Evolutionary conservation across 2,113 vertebrate genomes (phyloP).

Genomic region (Coptodon bakossiorum): DNA sequence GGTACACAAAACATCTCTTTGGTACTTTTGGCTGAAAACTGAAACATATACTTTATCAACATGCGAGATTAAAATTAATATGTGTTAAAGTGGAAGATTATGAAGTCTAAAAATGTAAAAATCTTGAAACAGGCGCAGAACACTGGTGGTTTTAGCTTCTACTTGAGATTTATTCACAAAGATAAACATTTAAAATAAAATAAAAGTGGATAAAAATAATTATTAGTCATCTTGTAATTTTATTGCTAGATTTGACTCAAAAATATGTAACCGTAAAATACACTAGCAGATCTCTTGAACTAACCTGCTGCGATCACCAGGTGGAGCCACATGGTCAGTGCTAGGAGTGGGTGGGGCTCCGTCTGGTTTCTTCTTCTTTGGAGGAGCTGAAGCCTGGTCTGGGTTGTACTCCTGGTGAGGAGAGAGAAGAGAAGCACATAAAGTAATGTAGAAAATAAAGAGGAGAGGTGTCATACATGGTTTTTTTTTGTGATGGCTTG

Average conservation of each 20-base stretch:
- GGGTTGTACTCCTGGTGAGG: conserved; percentile 89
- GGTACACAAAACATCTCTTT: background rate
- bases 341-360: conserved; percentile 76
- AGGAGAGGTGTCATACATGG: background rate
- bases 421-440: background rate
- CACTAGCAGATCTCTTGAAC: background rate
- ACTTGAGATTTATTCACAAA: background rate
- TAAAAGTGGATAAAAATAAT: background rate
- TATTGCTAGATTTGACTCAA: background rate
- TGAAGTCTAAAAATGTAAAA: background rate
- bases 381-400: conserved; percentile 81
- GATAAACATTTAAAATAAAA: background rate
- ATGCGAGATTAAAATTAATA: background rate
- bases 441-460: background rate
- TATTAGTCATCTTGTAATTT: background rate
- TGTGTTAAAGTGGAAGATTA: background rate
- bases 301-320: conserved; percentile 89
- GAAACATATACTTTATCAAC: background rate
- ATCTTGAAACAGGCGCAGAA: background rate
- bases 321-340: conserved; percentile 80
- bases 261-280: background rate
- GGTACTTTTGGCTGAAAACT: background rate
- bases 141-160: background rate
- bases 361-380: conserved; percentile 88
- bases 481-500: background rate